Percentiles rank a stretch among this genome's conserved stretches.
Evolutionary conservation across 2,888 invertebrate species (phyloP).

Genomic region (Dynastes maya): DNA sequence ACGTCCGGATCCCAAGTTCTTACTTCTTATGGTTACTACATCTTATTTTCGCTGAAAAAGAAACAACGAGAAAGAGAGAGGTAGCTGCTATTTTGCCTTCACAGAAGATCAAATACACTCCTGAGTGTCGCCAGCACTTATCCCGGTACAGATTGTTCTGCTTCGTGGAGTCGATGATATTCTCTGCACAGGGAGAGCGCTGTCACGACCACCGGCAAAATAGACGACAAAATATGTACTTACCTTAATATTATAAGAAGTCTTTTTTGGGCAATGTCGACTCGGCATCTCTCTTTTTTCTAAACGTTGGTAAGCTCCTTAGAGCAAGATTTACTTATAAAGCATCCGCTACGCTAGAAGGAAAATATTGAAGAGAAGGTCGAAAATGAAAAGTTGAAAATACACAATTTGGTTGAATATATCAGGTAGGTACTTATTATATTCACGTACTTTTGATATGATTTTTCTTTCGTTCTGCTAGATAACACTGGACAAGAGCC

Average conservation of each 20-base stretch:
- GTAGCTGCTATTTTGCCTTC: slow-evolving; percentile 48
- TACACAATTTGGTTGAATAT: too few species aligned
- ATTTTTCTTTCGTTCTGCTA: too few species aligned
- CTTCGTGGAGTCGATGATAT: slow-evolving; percentile 40
- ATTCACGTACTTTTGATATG: too few species aligned
- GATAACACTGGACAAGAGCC: too few species aligned
- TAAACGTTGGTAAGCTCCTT: not conserved
- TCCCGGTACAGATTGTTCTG: slow-evolving; percentile 56
- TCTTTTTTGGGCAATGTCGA: not conserved
- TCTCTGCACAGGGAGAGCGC: slow-evolving; percentile 57
- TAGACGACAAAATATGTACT: slow-evolving; percentile 33
- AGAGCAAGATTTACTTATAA: not conserved
- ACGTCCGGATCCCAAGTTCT: not conserved
- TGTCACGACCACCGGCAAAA: slow-evolving; percentile 52
- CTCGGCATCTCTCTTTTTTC: not conserved
- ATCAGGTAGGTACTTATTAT: too few species aligned
- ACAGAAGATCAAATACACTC: slow-evolving; percentile 55
- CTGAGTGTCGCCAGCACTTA: slow-evolving; percentile 57
- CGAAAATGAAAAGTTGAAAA: not conserved
- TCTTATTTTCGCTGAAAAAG: slow-evolving; percentile 14
- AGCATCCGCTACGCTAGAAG: not conserved
- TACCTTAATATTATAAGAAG: slow-evolving; percentile 17
- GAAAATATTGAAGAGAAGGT: not conserved
- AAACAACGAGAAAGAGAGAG: not conserved
- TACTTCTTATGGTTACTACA: not conserved